These are phyloP conservation scores for Acipenser ruthenus DNA, from an alignment of 2,797 vertebrate genomes.

Conservation along the genomic window DNA sequence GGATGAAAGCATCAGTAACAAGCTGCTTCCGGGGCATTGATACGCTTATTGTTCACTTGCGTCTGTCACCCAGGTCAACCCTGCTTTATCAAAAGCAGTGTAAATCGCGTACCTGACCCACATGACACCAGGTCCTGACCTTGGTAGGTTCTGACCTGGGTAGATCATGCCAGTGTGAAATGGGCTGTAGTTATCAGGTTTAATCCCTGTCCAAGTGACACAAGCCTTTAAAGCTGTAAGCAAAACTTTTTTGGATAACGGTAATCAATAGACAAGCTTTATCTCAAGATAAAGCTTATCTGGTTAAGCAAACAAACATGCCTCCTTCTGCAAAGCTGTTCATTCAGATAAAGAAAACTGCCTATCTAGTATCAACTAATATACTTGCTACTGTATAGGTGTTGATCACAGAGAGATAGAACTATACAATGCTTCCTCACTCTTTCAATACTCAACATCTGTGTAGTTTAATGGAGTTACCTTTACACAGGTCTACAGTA, in stretches of 20 bases:
- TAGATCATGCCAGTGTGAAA: no score
- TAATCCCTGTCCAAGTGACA: not conserved
- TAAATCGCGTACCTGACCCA: no score
- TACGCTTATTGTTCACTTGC: no score
- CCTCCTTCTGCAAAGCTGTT: constrained; percentile 46
- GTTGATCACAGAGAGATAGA: not conserved
- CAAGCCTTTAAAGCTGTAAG: constrained; percentile 21
- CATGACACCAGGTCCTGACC: no score
- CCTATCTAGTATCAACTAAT: constrained; percentile 19
- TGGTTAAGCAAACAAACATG: constrained; percentile 47
- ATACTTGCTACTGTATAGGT: constrained; percentile 1
- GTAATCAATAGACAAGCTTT: constrained; percentile 46
- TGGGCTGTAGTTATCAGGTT: no score
- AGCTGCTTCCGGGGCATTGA: no score
- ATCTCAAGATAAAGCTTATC: constrained; percentile 55
- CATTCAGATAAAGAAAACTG: constrained; percentile 23
- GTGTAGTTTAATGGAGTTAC: constrained; percentile 5
- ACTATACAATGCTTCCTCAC: not conserved
- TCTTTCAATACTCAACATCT: constrained; percentile 10
- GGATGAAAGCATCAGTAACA: no score
- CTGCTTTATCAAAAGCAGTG: no score
- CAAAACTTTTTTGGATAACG: constrained; percentile 47
- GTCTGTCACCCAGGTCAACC: no score
- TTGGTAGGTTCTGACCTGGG: no score
- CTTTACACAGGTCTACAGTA: no score